Base-by-base conservation (phyloP, 2,888 invertebrate species). In the Watsonalla binaria region DNA sequence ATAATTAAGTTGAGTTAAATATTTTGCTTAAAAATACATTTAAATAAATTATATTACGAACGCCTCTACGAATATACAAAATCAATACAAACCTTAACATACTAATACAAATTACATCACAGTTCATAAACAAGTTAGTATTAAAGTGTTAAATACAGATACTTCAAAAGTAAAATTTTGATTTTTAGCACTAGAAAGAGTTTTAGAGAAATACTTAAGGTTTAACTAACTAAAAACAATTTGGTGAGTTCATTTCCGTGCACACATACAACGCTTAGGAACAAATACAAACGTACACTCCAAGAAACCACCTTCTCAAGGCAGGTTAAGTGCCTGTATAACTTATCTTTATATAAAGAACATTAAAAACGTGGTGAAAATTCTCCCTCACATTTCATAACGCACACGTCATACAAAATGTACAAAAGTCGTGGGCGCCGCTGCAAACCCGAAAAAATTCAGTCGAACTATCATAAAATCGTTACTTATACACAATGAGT, bases 81-180 rank as follows among this genome's bases (percentile, higher is more conserved):
- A 89, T 86, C 83, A 90, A 87, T 88, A 88, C 80, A 89, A 84
- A 83, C 77, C 62, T 87, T 89, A 90, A 89, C 71, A 67, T 87
- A 86, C 86, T 89, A 90, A 90, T 90, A 90, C 89, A 76, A 90
- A 88, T 89, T 86, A 90, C 90, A 90, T 90, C 90, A 90, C 90
- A 90, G 90, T 90, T 90, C 87, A 90, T 90, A 90, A 90, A 90
- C 78, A 90, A 87, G 86, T 87, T 87, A 87, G 81, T 81, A 74
- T 68, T 73, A 77, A 75, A 81, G 77, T 79, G 78, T 82, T 84
- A 84, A 77, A 79, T 83, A 83, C 77, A 75, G 65, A 82, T 82
- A 80, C 80, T 83, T 85, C 75, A 79, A 82, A 88, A 85, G 80
- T 82, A 80, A 85, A 78, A 67, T 66, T 69, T 66, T 68, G 63